Evolutionary conservation across 2,797 vertebrate genomes (phyloP).

Genomic region (Myotis vivesi): DNA sequence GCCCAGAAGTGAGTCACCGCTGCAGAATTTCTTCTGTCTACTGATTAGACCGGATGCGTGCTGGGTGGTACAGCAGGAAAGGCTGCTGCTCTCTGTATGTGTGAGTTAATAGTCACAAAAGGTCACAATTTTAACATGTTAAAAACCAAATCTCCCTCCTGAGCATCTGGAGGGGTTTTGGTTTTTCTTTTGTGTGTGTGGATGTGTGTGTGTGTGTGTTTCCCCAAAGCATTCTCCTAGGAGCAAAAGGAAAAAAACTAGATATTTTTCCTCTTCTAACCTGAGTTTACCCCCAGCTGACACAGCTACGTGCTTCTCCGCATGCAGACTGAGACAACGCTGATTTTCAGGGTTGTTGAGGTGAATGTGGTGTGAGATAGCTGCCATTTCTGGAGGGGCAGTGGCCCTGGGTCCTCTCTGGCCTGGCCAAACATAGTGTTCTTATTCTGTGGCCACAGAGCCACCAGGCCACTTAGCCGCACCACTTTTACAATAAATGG

Average conservation of each 20-base stretch:
- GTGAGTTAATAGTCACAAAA: conserved; percentile 81
- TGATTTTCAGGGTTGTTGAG: neutral
- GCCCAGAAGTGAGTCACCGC: conserved; percentile 83
- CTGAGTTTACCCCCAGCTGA: conserved; percentile 35
- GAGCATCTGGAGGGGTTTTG: conserved; percentile 41
- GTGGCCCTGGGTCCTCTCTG: neutral
- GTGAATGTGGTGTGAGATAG: neutral
- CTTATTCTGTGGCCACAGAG: neutral
- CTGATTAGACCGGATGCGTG: conserved; percentile 84
- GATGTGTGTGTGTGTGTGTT: neutral
- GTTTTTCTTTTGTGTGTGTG: neutral
- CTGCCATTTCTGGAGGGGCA: neutral
- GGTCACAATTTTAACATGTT: conserved; percentile 82
- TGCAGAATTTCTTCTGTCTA: conserved; percentile 83
- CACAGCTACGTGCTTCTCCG: conserved; percentile 42
- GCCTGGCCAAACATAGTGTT: neutral
- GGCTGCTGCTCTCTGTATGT: conserved; percentile 82
- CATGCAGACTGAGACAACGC: neutral
- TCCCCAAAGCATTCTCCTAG: neutral
- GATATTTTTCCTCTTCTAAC: neutral
- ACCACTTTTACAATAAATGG: neutral
- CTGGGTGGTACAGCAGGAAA: conserved; percentile 82
- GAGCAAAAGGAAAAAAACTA: conserved; percentile 49
- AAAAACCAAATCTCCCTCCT: conserved; percentile 74
- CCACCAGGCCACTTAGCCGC: neutral